Base-by-base conservation (phyloP, 2,888 invertebrate genomes). In the Chromoteleia sp. region DNA sequence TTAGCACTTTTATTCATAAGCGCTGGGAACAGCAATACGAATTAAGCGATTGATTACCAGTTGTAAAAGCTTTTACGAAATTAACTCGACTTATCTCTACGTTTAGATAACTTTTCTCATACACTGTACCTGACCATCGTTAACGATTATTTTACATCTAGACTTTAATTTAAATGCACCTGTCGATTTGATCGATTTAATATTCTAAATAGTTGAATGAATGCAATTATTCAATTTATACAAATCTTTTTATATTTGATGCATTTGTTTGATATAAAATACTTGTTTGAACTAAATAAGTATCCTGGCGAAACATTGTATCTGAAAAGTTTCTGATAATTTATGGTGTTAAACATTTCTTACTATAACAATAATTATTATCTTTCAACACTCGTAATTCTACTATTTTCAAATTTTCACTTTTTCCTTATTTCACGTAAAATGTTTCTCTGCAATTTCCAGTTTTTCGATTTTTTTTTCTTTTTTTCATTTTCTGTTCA, bases 1-100 rank as follows among this genome's bases (percentile, higher is more conserved):
- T 54, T 17, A 58, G 50, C 58, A 50, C 2, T 36, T 39, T 39
- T 12, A 59, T 14, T 43, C n/a, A 4, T 19, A 70, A 58, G 70
- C 56, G 15, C 30, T 39, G 48, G 43, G 36, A 39, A 45, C 41
- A 61, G 39, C 70, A 41, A 17, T 56, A 59, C 41, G 36, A 50
- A 41, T 59, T 50, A 71, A 71, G 71, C 59, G 29, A 29, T 54
- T 50, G 19, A 2, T 33, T 7, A 8, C 33, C 7, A 21, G 61
- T 48, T 19, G 19, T 48, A 7, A 63, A 63, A 63, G 61, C 48
- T 33, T 48, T 63, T 3, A 48, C 0, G 0, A 43, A 43, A 29
- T 30, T 12, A 45, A 30, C 30, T 36, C 30, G 12, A 54, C 54
- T 33, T 33, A 33, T 54, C 29, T 19, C 41, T 14, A 56, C 19